Evolutionary conservation across 2,113 vertebrate genomes (phyloP), one percentile per base, ranked within the genome.

Genomic region (Entelurus aequoreus): DNA sequence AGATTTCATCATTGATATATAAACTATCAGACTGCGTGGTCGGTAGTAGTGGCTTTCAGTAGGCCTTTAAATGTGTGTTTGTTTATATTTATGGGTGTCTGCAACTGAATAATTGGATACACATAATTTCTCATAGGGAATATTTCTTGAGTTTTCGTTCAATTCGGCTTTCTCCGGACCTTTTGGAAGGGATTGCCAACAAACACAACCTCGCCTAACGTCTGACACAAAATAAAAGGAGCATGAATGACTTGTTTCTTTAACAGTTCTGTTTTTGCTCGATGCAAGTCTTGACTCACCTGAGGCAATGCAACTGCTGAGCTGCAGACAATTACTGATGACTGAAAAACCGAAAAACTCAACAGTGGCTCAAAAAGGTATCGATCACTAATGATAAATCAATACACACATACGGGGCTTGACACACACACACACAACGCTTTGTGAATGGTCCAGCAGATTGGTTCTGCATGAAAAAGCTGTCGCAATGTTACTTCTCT

Each of bases 321-420:
- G 14, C 36, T 36, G 52, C 42, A 46, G 11, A 46, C 11, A 11
- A 46, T 46, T 46, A 46, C 42, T 4, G 3, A 4, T 12, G 11
- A 12, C 11, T 11, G 10, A 46, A 11, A 46, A 46, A 11, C 8
- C 12, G 42, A 46, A 36, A 54, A 36, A 37, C 28, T 15, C 11
- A 54, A 14, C 52, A 8, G 28, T 35, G 21, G 51, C 4, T 54
- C 28, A 54, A 54, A 54, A 54, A 36, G 13, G 5, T 28, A 36
- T 54, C 36, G 35, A 54, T 54, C 52, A 54, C 35, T 54, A 54
- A 54, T 36, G 52, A 36, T 36, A 36, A 54, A 54, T 54, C 52
- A 54, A 54, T 54, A 36, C 13, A 37, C 12, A 28, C 5, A 54
- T 7, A 7, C 12, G 36, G 13, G 52, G 52, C 13, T 54, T 37